A percentile compares a stretch with the other conserved stretches of the same genome.
phyloP scores from a whole-genome alignment of 2,797 vertebrate genomes.

The Pseudochirops cupreus region DNA sequence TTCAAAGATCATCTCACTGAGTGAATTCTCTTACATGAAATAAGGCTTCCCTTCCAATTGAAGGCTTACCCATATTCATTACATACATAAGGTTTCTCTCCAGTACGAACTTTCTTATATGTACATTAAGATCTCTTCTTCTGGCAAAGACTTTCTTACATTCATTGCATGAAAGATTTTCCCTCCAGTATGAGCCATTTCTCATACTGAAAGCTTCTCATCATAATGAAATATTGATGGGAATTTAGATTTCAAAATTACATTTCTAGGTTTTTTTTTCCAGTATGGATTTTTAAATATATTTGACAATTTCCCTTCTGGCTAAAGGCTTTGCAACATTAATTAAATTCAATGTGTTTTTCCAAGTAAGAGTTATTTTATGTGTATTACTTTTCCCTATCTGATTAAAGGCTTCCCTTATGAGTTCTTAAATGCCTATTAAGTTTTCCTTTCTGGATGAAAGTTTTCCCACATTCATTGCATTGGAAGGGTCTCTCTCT shows the following conservation, averaged over 20 bases:
- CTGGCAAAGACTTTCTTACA: constrained; percentile 75
- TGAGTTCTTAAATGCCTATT: constrained; percentile 69
- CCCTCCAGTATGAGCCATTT: constrained; percentile 33
- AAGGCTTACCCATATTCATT: constrained; percentile 71
- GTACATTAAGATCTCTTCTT: constrained; percentile 72
- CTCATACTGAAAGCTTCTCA: background rate
- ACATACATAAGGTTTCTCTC: constrained; percentile 71
- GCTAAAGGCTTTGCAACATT: constrained; percentile 74
- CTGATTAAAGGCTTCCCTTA: constrained; percentile 21
- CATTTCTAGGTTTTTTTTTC: background rate
- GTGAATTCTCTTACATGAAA: constrained; percentile 67
- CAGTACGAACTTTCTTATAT: constrained; percentile 65
- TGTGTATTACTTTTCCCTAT: background rate
- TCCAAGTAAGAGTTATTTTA: background rate
- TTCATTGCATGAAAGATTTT: constrained; percentile 62
- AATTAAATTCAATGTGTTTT: constrained; percentile 65
- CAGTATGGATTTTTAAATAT: constrained; percentile 69
- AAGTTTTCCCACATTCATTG: constrained; percentile 67
- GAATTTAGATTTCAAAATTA: background rate
- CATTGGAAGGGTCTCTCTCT: constrained; percentile 73
- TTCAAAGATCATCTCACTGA: constrained; percentile 71
- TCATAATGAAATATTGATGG: background rate
- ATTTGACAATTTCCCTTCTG: constrained; percentile 69
- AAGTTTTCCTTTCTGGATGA: constrained; percentile 71
- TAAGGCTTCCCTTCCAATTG: constrained; percentile 61